Evolutionary conservation across 2,888 invertebrate genomes (phyloP), one percentile per base, ranked within the genome.

Genomic region (Sinelater perroti): DNA sequence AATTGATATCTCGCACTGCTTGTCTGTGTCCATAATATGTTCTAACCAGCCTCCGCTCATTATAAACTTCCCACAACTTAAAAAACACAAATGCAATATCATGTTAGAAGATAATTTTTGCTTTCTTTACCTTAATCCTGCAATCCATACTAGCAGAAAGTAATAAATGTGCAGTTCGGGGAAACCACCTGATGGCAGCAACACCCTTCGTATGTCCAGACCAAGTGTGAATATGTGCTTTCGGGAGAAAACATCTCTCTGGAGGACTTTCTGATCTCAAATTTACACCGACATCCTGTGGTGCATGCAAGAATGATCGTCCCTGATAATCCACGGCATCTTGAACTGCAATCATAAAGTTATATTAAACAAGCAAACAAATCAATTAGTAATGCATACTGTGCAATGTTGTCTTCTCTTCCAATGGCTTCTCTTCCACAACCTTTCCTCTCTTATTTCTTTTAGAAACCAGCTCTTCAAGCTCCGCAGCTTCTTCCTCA

Each of bases 51-150:
- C 97, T 86, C 38, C 97, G 83, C 33, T 95, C 93, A 60, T 96
- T 95, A 76, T 97, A 99, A 1, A 98, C 97, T 78, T 99, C 97
- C 98, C 98, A 99, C 20, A 99, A 82, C 90, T 93, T 69, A 21
- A 74, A 69, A 50, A 30, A 20, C n/a, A 46, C n/a, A 8, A 33
- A 33, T 5, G 2, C 2, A 8, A 13, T 6, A 33, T 33, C 14
- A 33, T 10, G 3, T 33, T 2, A 2, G 14, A 2, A 6, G 8
- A 13, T 36, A 36, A 40, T 13, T n/a, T n/a, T n/a, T n/a, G n/a
- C n/a, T n/a, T n/a, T n/a, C n/a, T n/a, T 60, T 74, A 91, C 90
- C 84, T 99, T 98, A 49, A 98, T 93, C 65, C 96, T 87, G 67
- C 91, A 90, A 78, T 99, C 99, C 97, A 99, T 97, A 66, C 97